phyloP scores from a whole-genome alignment of 2,888 invertebrate genomes.

The Zygaena filipendulae region DNA sequence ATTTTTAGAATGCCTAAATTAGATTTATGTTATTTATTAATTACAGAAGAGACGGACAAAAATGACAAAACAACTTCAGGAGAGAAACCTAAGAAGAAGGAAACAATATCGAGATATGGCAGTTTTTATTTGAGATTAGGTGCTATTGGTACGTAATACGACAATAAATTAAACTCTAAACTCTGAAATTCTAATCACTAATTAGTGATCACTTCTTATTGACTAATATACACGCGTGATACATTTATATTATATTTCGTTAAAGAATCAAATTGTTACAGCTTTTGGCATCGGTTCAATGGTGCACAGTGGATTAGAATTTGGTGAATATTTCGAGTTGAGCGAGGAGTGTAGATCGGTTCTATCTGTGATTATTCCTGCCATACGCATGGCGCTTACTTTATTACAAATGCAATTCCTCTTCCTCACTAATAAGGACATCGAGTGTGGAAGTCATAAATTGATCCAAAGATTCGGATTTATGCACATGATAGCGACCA shows the following conservation, averaged over 20 bases:
- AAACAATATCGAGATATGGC: constrained; percentile 72
- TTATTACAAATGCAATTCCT: constrained; percentile 94
- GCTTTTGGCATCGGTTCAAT: constrained; percentile 73
- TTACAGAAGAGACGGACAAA: constrained; percentile 40
- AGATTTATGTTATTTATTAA: no score
- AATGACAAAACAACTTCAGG: constrained; percentile 37
- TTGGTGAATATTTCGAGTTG: constrained; percentile 81
- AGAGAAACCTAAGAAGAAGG: constrained; percentile 45
- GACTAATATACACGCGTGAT: no score
- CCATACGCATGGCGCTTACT: constrained; percentile 83
- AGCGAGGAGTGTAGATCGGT: constrained; percentile 73
- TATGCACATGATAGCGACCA: constrained; percentile 95
- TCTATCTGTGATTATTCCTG: constrained; percentile 81
- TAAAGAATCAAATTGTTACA: no score
- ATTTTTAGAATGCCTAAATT: no score
- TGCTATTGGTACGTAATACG: constrained; percentile 77
- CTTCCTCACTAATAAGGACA: constrained; percentile 85
- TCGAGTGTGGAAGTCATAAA: constrained; percentile 71
- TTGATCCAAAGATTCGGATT: constrained; percentile 87
- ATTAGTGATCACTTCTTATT: no score
- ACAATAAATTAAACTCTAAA: no score
- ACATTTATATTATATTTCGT: no score
- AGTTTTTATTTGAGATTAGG: constrained; percentile 89
- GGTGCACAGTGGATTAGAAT: constrained; percentile 77
- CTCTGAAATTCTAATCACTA: no score